Percentiles rank a stretch among this genome's conserved stretches.
Conservation (phyloP, 2,113 vertebrate species). For the Gorsachius goisagi region DNA sequence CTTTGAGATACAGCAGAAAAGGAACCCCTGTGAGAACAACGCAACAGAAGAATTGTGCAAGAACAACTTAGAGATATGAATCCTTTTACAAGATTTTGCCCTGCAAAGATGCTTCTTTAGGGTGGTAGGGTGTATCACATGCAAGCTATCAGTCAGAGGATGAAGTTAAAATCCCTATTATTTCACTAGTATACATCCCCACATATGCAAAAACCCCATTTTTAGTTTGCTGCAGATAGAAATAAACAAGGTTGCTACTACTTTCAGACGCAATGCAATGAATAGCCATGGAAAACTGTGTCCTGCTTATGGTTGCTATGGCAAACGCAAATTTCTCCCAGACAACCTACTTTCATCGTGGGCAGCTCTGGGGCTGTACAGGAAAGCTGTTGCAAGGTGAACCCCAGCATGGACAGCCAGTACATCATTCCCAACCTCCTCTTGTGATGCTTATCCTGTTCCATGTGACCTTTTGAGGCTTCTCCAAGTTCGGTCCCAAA, state of each 20-base stretch:
- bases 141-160: not conserved
- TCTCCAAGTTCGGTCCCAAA: not conserved
- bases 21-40: not conserved
- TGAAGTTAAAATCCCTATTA: not conserved
- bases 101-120: not conserved
- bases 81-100: not conserved
- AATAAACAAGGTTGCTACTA: not conserved
- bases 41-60: not conserved
- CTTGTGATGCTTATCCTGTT: not conserved
- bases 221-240: not conserved
- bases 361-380: not conserved
- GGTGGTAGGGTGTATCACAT: not conserved
- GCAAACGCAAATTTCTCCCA: not conserved
- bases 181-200: not conserved
- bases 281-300: not conserved
- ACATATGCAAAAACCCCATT: not conserved
- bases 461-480: not conserved
- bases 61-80: not conserved
- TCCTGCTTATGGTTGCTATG: not conserved
- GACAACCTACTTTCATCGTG: not conserved
- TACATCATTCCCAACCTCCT: not conserved
- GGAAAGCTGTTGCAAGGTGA: not conserved
- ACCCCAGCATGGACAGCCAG: not conserved
- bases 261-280: not conserved
- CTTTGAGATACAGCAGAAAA: not conserved